These are phyloP conservation scores for Crocidura indochinensis DNA, from an alignment of 2,797 vertebrate genomes.

Conservation along the genomic window DNA sequence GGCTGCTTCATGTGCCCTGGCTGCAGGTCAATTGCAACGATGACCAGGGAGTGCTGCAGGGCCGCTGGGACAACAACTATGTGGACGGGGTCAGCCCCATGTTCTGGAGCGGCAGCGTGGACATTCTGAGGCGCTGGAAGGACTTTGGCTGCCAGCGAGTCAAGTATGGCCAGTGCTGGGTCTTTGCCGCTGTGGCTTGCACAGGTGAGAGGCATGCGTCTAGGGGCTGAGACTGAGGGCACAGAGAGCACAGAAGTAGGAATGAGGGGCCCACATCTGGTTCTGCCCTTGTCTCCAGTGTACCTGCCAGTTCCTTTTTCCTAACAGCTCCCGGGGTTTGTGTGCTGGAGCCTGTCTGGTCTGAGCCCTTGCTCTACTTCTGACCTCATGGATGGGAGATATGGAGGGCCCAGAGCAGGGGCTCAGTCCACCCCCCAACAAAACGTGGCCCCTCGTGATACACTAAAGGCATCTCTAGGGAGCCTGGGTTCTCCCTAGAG, in stretches of 20 bases:
- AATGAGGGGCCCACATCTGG: neutral
- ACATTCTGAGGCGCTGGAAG: slow-evolving; percentile 95
- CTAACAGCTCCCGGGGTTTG: too few species aligned
- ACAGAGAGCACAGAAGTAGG: neutral
- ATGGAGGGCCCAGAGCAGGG: too few species aligned
- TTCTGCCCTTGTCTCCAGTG: neutral
- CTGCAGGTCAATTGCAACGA: slow-evolving; percentile 97
- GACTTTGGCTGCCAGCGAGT: slow-evolving; percentile 92
- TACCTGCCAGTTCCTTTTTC: neutral
- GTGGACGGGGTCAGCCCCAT: slow-evolving; percentile 94
- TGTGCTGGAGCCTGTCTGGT: too few species aligned
- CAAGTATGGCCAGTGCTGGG: slow-evolving; percentile 98
- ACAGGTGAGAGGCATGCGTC: slow-evolving; percentile 90
- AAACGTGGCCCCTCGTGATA: neutral
- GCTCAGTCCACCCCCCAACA: neutral
- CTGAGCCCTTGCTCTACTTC: neutral
- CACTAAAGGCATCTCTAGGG: neutral
- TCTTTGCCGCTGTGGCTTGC: slow-evolving; percentile 97
- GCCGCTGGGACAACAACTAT: slow-evolving; percentile 93
- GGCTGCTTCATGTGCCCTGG: neutral
- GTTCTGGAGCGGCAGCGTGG: slow-evolving; percentile 96
- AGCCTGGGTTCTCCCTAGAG: neutral
- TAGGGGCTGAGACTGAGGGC: neutral
- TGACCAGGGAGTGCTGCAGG: slow-evolving; percentile 94
- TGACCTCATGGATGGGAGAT: neutral